These are phyloP conservation scores for Drosophila simulans DNA, from an alignment of 1,140 invertebrate species.

Conservation along the genomic window DNA sequence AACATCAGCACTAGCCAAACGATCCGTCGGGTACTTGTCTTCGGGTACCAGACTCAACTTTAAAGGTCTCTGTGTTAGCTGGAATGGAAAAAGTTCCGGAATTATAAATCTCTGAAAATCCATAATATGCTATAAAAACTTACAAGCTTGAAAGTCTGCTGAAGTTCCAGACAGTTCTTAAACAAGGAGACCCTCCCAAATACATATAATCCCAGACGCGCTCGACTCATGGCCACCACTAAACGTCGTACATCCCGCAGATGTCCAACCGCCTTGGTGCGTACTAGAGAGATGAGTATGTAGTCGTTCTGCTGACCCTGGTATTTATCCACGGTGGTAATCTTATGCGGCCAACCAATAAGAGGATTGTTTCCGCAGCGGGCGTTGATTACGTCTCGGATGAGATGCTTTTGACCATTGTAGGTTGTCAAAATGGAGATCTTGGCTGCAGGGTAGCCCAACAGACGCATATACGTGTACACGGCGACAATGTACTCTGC, in stretches of 20 bases:
- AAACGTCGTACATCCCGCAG: slow-evolving; percentile 97
- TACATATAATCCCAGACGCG: slow-evolving; percentile 98
- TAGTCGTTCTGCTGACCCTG: slow-evolving; percentile 99
- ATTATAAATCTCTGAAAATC: neutral
- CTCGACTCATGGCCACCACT: slow-evolving; percentile 98
- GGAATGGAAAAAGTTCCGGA: slow-evolving; percentile 3
- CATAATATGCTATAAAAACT: slow-evolving; percentile 33
- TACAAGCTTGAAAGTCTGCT: slow-evolving; percentile 96
- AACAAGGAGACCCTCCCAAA: slow-evolving; percentile 97
- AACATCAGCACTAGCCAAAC: slow-evolving; percentile 82
- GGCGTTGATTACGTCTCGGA: slow-evolving; percentile 97
- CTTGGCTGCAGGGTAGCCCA: slow-evolving; percentile 98
- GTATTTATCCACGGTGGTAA: slow-evolving; percentile 99
- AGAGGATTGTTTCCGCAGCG: slow-evolving; percentile 97
- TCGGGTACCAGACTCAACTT: slow-evolving; percentile 91
- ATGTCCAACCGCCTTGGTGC: slow-evolving; percentile 98
- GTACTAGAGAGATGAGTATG: slow-evolving; percentile 97
- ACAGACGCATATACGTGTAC: slow-evolving; percentile 99
- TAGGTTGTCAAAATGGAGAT: slow-evolving; percentile 99
- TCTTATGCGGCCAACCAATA: slow-evolving; percentile 98
- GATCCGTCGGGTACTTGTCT: slow-evolving; percentile 91
- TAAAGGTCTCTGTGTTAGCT: slow-evolving; percentile 89
- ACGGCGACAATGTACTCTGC: slow-evolving; percentile 99
- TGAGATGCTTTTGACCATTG: slow-evolving; percentile 99
- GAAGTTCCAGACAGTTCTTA: slow-evolving; percentile 98